Base-by-base conservation (phyloP, 2,888 invertebrate species). In the Microctonus aethiopoides region DNA sequence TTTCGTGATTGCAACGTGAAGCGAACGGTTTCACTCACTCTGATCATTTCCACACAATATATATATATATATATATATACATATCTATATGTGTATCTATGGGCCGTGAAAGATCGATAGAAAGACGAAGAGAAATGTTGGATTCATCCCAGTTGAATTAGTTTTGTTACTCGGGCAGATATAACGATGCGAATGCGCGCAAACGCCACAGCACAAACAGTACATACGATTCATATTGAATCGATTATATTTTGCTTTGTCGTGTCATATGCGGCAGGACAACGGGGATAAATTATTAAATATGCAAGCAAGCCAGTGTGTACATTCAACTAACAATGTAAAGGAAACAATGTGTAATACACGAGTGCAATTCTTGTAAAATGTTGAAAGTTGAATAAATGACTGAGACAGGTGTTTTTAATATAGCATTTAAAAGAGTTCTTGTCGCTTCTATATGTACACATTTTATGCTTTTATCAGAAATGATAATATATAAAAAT, bases 1-100 rank as follows among this genome's bases (percentile, higher is more conserved):
- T 68, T 68, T 68, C 39, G 22, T 54, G 61, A 68, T 68, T 68
- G 54, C 61, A 46, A 36, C n/a, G 41, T 24, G 60, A 67, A 61
- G 51, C 54, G 51, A 61, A 51, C 67, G 20, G 26, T 51, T 61
- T 20, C 52, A 61, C 39, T 32, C 52, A 60, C 34, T 26, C 26
- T 54, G 67, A 67, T 54, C 60, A 67, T 52, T 67, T 60, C 54
- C 16, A 29, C 32, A 57, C 16, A 16, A 16, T 57, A 10, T 57
- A 1, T 46, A n/a, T n/a, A n/a, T n/a, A n/a, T n/a, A n/a, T n/a
- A n/a, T n/a, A n/a, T n/a, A 39, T 39, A 39, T n/a, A 13, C 39
- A 39, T 5, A 20, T 7, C 16, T 16, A 7, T 16, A 16, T 16
- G 16, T 16, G 16, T 16, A 46, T n/a, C 16, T 46, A 20, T 57